These are phyloP conservation scores for Amblyteles armatorius DNA, from an alignment of 2,888 invertebrate genomes.

Conservation along the genomic window DNA sequence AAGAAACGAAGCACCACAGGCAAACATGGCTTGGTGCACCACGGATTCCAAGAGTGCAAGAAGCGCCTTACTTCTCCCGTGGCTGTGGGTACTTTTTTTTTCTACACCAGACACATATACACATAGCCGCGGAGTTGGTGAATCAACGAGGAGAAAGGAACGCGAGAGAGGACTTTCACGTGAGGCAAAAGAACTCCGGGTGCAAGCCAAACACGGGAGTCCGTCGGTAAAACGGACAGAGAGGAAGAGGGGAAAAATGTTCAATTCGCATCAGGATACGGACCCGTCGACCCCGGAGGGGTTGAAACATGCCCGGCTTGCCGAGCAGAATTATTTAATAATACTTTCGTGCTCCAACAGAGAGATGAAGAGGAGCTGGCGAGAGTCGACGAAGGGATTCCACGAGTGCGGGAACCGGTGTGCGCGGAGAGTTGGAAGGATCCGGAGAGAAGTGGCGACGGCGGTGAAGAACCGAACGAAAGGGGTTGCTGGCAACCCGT, in stretches of 20 bases:
- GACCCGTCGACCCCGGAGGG: constrained; percentile 25
- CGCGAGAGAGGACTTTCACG: constrained; percentile 51
- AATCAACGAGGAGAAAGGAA: constrained; percentile 22
- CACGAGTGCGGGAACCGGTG: constrained; percentile 29
- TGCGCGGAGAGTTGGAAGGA: not conserved
- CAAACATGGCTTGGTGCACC: constrained; percentile 16
- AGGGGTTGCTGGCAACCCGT: constrained; percentile 23
- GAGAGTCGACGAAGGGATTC: constrained; percentile 33
- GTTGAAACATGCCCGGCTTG: constrained; percentile 67
- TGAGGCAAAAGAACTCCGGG: constrained; percentile 35
- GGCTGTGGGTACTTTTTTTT: not conserved
- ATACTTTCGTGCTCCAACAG: constrained; percentile 61
- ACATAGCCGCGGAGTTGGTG: not conserved
- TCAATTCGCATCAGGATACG: constrained; percentile 62
- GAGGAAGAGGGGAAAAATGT: constrained; percentile 58
- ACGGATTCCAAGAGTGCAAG: constrained; percentile 32
- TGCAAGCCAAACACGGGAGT: constrained; percentile 40
- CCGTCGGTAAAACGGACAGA: constrained; percentile 35
- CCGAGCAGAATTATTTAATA: constrained; percentile 73
- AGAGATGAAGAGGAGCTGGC: constrained; percentile 43
- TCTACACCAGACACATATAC: constrained; percentile 1
- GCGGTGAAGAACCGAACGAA: constrained; percentile 13
- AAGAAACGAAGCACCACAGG: constrained; percentile 43
- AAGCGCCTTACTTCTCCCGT: constrained; percentile 1
- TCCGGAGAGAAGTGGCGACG: constrained; percentile 28